phyloP scores from a whole-genome alignment of 1,140 invertebrate genomes.

The Branchinecta lynchi region DNA sequence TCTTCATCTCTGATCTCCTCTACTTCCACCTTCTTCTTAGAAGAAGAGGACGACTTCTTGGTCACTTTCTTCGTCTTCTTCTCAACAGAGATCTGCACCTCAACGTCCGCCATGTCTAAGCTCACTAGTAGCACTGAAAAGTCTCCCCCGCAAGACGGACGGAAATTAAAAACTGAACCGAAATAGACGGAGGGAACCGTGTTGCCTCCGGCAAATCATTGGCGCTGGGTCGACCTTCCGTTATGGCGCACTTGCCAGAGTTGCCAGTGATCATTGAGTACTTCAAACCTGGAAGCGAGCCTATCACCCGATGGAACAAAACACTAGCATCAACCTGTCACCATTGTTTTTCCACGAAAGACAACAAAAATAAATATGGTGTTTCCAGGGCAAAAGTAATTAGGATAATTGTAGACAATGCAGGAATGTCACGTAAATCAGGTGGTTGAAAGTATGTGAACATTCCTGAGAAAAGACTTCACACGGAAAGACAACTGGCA shows the following conservation, averaged over 20 bases:
- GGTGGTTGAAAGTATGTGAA: no score
- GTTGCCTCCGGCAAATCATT: slow-evolving; percentile 9
- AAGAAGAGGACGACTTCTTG: slow-evolving; percentile 21
- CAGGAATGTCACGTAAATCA: no score
- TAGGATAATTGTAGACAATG: no score
- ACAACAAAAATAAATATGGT: no score
- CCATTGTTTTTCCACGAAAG: no score
- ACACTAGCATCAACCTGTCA: no score
- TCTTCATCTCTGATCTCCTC: background rate
- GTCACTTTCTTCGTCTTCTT: slow-evolving; percentile 26
- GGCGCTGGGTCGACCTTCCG: background rate
- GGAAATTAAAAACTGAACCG: slow-evolving; percentile 12
- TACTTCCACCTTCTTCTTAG: background rate
- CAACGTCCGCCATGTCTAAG: slow-evolving; percentile 20
- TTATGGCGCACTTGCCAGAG: slow-evolving; percentile 9
- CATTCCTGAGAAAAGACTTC: no score
- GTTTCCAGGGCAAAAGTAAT: no score
- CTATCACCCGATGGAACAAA: no score
- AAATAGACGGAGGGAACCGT: background rate
- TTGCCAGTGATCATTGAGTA: background rate
- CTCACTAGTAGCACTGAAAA: slow-evolving; percentile 16
- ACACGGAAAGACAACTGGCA: no score
- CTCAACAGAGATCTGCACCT: slow-evolving; percentile 22
- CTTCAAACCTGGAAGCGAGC: no score
- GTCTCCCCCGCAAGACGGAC: slow-evolving; percentile 18